Evolutionary conservation across 2,888 invertebrate genomes (phyloP), one percentile per base, ranked within the genome.

Genomic region (Cylindroiulus punctatus): DNA sequence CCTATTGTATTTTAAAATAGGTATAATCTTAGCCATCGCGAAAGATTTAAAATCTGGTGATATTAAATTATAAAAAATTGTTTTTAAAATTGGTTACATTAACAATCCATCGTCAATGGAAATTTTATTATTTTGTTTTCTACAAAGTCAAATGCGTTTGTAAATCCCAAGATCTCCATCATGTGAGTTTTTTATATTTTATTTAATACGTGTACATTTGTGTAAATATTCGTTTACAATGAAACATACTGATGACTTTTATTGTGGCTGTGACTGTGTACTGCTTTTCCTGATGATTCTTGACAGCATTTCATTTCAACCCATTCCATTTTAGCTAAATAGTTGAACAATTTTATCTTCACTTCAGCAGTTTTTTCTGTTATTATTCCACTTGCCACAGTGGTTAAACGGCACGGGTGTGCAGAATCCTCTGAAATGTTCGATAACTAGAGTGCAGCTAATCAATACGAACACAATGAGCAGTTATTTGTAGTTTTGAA

Each of bases 141-240:
- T n/a, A n/a, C 44, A 12, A 44, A 65, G 22, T 10, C 17, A 65
- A 65, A 65, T 65, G 22, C 26, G 22, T 65, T 65, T 65, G 1
- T 26, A 26, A 26, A 26, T 65, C 26, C 65, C 65, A 65, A 65
- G 65, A 65, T 22, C 26, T 65, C 26, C 26, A 65, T 65, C 8
- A 22, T 65, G 65, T 65, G 26, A 65, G 65, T 65, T 65, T 65
- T 65, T 65, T 65, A 65, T 65, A 65, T 65, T 65, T 65, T 65
- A 65, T 65, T 65, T 65, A 26, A 65, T 65, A 65, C 22, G 65
- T 65, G 65, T 65, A 65, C 65, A 65, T 65, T 65, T 65, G 26
- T 65, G 65, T 65, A 65, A 65, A 65, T 65, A 65, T 65, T 65
- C 26, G 65, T 65, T 65, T 65, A 65, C 65, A 65, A 65, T 26